phyloP scores from a whole-genome alignment of 1,140 invertebrate species.

The Mamestra configurata region DNA sequence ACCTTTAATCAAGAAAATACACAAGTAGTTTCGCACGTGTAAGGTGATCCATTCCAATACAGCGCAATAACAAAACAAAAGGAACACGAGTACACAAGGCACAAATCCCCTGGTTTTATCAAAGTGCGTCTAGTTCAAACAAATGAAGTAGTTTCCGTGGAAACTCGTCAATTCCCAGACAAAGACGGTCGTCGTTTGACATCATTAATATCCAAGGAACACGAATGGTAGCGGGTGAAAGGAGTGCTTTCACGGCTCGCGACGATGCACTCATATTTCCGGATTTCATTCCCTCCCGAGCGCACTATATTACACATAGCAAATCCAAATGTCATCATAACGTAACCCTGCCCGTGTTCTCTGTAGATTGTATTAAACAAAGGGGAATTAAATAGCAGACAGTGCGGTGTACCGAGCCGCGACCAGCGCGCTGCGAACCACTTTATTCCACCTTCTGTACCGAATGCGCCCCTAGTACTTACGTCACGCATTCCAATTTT shows the following conservation, averaged over 20 bases:
- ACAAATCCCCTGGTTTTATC: conserved; percentile 32
- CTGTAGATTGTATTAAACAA: conserved; percentile 79
- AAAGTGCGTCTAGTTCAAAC: conserved; percentile 54
- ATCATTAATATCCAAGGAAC: conserved; percentile 63
- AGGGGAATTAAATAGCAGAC: conserved; percentile 76
- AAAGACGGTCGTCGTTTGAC: conserved; percentile 61
- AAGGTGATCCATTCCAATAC: not conserved
- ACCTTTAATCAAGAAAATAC: not conserved
- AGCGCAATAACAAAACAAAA: not conserved
- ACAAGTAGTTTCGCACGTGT: not conserved
- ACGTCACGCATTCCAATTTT: conserved; percentile 58
- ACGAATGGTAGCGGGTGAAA: conserved; percentile 55
- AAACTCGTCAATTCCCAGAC: conserved; percentile 63
- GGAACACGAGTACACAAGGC: conserved; percentile 23
- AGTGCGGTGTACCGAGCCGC: conserved; percentile 67
- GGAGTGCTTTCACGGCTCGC: conserved; percentile 57
- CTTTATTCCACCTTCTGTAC: conserved; percentile 68
- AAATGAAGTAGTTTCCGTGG: conserved; percentile 58
- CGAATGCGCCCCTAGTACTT: conserved; percentile 57
- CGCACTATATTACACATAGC: conserved; percentile 67
- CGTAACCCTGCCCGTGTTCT: conserved; percentile 67
- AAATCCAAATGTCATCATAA: conserved; percentile 77
- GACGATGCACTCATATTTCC: conserved; percentile 69
- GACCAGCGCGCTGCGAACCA: conserved; percentile 68
- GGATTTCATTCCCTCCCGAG: conserved; percentile 64